Base-by-base conservation (phyloP, 2,113 vertebrate genomes). In the Pachycephala philippinensis region DNA sequence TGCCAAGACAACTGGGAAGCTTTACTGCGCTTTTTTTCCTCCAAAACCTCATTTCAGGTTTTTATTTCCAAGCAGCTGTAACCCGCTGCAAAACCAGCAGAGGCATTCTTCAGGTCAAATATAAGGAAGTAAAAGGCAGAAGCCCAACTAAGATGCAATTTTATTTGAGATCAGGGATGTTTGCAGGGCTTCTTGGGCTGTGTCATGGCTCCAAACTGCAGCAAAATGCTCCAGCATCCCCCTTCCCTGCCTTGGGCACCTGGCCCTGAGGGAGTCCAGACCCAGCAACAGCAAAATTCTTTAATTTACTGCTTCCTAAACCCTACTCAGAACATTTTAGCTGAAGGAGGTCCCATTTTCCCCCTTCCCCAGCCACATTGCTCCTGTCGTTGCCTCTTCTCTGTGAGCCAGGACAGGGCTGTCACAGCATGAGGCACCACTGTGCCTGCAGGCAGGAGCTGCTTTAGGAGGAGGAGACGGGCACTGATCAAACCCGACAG, bases 331-430 rank as follows among this genome's bases (percentile, higher is more conserved):
- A 78, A 42, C 3, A 8, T 57, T 92, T 78, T 15, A n/a, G 42
- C 37, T 53, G 86, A 39, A 22, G 0, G 0, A 84, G 31, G 12
- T 6, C 37, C 17, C 1, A 0, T 57, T 70, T 61, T 1, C 24
- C 15, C 15, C 9, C n/a, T 80, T 84, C n/a, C 47, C 20, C 61
- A 64, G 70, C 35, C 24, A 35, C 27, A 18, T 8, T n/a, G 9
- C 27, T 83, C 23, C 47, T 75, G 57, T 28, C 11, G 5, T 44
- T 63, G 10, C 40, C 52, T 44, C 54, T 86, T 20, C 80, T 56
- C 11, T 1, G 2, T 11, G 23, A 76, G 42, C 42, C 39, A 64
- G 44, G 68, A 42, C 39, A 37, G 50, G 33, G 60, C 65, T 87
- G 56, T 71, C 28, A 45, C 60, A 28, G 9, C 37, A 13, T 0